phyloP scores from a whole-genome alignment of 2,888 invertebrate species.

The Epirrita christyi region DNA sequence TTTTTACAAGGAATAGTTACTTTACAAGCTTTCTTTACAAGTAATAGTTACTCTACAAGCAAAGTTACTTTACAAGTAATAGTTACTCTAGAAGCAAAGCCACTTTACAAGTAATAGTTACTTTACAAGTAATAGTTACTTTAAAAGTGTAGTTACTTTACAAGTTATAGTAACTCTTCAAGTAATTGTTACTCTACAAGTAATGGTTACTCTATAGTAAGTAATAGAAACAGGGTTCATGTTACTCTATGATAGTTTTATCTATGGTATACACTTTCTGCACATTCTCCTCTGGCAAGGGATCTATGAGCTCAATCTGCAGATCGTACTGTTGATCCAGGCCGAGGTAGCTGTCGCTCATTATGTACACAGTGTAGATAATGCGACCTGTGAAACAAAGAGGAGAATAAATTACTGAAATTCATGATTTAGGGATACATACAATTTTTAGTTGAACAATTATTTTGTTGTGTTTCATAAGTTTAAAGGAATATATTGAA shows the following conservation, averaged over 20 bases:
- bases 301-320: slow-evolving; percentile 80
- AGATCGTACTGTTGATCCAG: slow-evolving; percentile 94
- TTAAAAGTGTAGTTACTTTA: no score
- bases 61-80: background rate
- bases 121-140: no score
- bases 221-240: background rate
- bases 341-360: slow-evolving; percentile 97
- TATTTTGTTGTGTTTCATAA: no score
- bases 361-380: slow-evolving; percentile 91
- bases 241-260: slow-evolving; percentile 65
- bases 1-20: no score
- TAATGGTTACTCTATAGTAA: background rate
- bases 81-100: background rate
- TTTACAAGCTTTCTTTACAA: no score
- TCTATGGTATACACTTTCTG: slow-evolving; percentile 63
- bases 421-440: no score
- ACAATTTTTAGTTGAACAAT: no score
- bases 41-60: no score
- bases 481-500: no score
- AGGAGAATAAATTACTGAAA: background rate
- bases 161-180: no score
- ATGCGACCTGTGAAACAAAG: slow-evolving; percentile 86
- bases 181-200: no score
- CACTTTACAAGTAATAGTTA: background rate
- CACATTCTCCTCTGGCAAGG: slow-evolving; percentile 62